phyloP scores from a whole-genome alignment of 2,113 vertebrate genomes.

The Protomyctophum bolini region DNA sequence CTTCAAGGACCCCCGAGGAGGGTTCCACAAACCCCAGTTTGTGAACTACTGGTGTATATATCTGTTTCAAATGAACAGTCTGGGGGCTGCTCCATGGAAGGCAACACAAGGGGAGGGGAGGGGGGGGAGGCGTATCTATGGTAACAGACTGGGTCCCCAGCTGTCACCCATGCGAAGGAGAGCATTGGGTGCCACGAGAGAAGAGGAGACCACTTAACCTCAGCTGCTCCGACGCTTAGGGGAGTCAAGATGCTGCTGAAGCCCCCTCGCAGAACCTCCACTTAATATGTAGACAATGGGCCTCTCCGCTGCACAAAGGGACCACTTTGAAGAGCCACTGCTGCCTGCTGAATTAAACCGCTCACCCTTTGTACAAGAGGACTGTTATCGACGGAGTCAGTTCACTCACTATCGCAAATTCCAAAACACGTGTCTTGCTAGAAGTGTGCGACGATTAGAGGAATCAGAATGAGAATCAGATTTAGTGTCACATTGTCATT shows the following conservation, averaged over 20 bases:
- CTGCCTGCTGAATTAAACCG: conserved; percentile 40
- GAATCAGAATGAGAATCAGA: too few relatives aligned
- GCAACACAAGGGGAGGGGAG: conserved; percentile 30
- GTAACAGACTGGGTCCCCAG: conserved; percentile 73
- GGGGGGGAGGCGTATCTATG: conserved; percentile 69
- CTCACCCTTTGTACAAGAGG: too few relatives aligned
- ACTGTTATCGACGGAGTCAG: too few relatives aligned
- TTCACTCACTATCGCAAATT: too few relatives aligned
- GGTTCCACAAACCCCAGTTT: too few relatives aligned
- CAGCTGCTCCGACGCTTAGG: conserved; percentile 81
- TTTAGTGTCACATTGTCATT: too few relatives aligned
- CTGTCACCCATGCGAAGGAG: conserved; percentile 68
- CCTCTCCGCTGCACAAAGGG: conserved; percentile 61
- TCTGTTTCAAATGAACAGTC: conserved; percentile 74
- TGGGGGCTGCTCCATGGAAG: conserved; percentile 52
- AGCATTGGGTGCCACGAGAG: conserved; percentile 79
- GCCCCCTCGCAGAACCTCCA: conserved; percentile 72
- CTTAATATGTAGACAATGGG: conserved; percentile 80
- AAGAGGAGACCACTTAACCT: conserved; percentile 82
- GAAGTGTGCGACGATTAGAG: too few relatives aligned
- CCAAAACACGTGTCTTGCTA: too few relatives aligned
- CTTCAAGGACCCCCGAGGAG: too few relatives aligned
- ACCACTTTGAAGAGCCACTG: conserved; percentile 64
- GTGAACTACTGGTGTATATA: conserved; percentile 8
- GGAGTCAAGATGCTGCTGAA: conserved; percentile 81